Evolutionary conservation across 2,888 invertebrate genomes (phyloP).

Genomic region (Ametastegia equiseti): DNA sequence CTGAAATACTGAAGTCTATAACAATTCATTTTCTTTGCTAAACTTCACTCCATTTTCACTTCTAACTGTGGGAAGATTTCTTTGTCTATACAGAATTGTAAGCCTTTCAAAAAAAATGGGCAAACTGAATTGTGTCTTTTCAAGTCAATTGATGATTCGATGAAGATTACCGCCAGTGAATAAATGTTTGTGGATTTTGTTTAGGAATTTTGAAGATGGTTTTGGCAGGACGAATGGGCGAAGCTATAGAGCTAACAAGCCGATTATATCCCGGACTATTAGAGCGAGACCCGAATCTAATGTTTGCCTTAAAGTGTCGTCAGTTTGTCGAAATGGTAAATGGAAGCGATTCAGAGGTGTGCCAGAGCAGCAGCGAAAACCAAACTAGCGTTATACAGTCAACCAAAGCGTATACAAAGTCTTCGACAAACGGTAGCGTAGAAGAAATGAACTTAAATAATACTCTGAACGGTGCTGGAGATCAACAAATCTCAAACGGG

Average conservation of each 20-base stretch:
- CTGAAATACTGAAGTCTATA: no score
- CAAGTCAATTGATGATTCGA: no score
- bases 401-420: constrained; percentile 78
- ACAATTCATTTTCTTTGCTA: no score
- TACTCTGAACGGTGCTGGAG: constrained; percentile 75
- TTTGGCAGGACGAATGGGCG: constrained; percentile 94
- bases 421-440: constrained; percentile 70
- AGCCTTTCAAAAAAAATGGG: no score
- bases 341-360: constrained; percentile 88
- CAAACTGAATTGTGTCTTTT: no score
- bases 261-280: constrained; percentile 95
- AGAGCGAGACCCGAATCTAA: constrained; percentile 92
- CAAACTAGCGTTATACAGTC: constrained; percentile 92
- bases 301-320: constrained; percentile 97
- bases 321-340: constrained; percentile 99
- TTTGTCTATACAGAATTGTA: no score
- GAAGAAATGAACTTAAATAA: constrained; percentile 79
- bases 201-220: constrained; percentile 95
- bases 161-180: neutral
- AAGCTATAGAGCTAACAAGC: constrained; percentile 94
- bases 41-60: no score
- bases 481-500: constrained; percentile 73
- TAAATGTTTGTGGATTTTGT: constrained; percentile 48
- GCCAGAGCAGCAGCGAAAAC: constrained; percentile 65
- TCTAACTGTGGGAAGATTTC: no score